Evolutionary conservation across 2,888 invertebrate genomes (phyloP).

Genomic region (Synergus umbraculus): DNA sequence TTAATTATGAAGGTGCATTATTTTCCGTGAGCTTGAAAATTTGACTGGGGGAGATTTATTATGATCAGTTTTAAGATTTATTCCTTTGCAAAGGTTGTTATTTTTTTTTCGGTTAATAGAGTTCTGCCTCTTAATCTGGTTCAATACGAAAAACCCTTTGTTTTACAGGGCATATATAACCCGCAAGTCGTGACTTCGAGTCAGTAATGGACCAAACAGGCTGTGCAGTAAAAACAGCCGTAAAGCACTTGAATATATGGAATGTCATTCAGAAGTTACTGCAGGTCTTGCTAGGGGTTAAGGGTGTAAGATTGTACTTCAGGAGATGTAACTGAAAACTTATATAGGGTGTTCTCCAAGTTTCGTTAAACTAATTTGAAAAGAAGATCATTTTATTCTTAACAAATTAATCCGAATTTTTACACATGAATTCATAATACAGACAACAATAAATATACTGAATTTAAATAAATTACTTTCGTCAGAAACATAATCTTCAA

Average conservation of each 20-base stretch:
- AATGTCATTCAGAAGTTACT: constrained; percentile 51
- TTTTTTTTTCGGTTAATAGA: not conserved
- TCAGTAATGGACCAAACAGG: constrained; percentile 47
- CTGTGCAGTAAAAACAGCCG: constrained; percentile 52
- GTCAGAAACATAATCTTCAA: not conserved
- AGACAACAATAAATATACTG: too few relatives aligned
- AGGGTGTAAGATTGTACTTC: constrained; percentile 35
- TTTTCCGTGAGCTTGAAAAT: not conserved
- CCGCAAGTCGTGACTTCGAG: constrained; percentile 47
- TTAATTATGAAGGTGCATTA: not conserved
- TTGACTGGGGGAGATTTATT: not conserved
- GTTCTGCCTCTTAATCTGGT: constrained; percentile 21
- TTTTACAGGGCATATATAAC: constrained; percentile 41
- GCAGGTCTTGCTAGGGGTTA: constrained; percentile 39
- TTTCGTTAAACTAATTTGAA: not conserved
- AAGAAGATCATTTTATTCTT: not conserved
- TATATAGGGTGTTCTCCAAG: constrained; percentile 12
- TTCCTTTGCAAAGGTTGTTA: not conserved
- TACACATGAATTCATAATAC: too few relatives aligned
- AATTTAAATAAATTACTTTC: not conserved
- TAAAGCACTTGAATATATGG: constrained; percentile 49
- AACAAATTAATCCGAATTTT: not conserved
- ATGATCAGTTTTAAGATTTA: not conserved
- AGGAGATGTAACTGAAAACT: constrained; percentile 6
- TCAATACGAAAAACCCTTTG: constrained; percentile 14